phyloP scores from a whole-genome alignment of 2,113 vertebrate genomes.

The Ahaetulla prasina region DNA sequence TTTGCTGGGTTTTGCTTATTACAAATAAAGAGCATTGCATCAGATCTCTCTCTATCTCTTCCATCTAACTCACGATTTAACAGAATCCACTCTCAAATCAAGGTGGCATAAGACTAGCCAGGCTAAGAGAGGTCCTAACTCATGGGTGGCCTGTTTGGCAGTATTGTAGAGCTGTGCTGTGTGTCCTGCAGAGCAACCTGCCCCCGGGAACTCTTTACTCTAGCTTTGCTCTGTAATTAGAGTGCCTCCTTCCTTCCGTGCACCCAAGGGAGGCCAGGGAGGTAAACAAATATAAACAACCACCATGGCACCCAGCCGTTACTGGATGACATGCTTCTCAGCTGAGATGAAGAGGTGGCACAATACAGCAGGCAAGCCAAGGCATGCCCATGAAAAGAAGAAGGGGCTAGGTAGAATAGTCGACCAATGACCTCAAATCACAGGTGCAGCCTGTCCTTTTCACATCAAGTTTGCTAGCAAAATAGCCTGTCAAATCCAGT shows the following conservation, averaged over 20 bases:
- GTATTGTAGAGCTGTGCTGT: neutral
- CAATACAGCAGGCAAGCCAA: constrained; percentile 54
- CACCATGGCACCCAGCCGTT: constrained; percentile 36
- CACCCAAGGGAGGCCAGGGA: constrained; percentile 7
- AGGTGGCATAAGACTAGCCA: neutral
- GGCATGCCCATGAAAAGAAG: constrained; percentile 58
- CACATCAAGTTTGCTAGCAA: constrained; percentile 14
- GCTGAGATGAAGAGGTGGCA: constrained; percentile 29
- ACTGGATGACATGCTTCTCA: constrained; percentile 42
- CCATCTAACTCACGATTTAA: no score
- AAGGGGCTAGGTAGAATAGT: constrained; percentile 3
- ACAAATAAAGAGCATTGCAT: no score
- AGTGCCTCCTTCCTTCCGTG: neutral
- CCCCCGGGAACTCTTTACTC: constrained; percentile 7
- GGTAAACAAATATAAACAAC: constrained; percentile 36
- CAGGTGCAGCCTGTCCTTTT: neutral
- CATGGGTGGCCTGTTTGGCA: neutral
- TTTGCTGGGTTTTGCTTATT: no score
- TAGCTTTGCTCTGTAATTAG: constrained; percentile 4
- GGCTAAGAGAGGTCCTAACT: neutral
- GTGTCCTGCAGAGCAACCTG: constrained; percentile 11
- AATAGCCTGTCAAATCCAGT: constrained; percentile 28
- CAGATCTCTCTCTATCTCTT: no score
- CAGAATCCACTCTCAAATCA: neutral
- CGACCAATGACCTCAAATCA: neutral